Evolutionary conservation across 2,888 invertebrate species (phyloP).

Genomic region (Andrena chrysosceles): DNA sequence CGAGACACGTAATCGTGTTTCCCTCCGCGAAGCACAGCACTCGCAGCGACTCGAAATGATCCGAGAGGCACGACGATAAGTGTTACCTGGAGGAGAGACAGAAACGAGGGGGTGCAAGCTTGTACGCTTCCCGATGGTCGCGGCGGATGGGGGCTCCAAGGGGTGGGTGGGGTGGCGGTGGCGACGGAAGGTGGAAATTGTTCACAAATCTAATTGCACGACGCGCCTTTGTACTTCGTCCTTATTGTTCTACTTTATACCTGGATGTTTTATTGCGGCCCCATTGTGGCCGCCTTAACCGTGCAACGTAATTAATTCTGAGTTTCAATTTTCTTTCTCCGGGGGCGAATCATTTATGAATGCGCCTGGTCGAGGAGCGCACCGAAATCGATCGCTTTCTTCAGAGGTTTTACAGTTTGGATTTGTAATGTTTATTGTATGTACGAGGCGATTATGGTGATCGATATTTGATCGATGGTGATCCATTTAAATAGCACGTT

Average conservation of each 20-base stretch:
- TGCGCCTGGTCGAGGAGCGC: constrained; percentile 31
- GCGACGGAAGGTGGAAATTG: constrained; percentile 64
- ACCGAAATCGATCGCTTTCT: constrained; percentile 13
- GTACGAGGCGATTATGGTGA: neutral
- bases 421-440: neutral
- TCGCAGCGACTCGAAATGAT: constrained; percentile 53
- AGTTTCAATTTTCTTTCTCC: constrained; percentile 65
- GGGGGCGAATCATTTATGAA: constrained; percentile 62
- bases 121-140: constrained; percentile 22
- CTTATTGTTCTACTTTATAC: constrained; percentile 71
- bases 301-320: constrained; percentile 66
- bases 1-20: constrained; percentile 48
- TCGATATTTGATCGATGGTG: neutral
- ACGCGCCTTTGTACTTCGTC: constrained; percentile 67
- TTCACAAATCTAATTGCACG: constrained; percentile 69
- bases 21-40: constrained; percentile 15
- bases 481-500: too few species aligned
- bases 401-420: neutral
- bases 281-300: constrained; percentile 64
- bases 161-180: neutral
- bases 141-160: neutral
- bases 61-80: constrained; percentile 43
- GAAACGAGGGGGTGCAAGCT: constrained; percentile 14
- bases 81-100: constrained; percentile 56
- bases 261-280: constrained; percentile 64